A percentile compares a stretch with the other conserved stretches of the same genome.
phyloP scores from a whole-genome alignment of 2,888 invertebrate species.

The Orthonevra nobilis region DNA sequence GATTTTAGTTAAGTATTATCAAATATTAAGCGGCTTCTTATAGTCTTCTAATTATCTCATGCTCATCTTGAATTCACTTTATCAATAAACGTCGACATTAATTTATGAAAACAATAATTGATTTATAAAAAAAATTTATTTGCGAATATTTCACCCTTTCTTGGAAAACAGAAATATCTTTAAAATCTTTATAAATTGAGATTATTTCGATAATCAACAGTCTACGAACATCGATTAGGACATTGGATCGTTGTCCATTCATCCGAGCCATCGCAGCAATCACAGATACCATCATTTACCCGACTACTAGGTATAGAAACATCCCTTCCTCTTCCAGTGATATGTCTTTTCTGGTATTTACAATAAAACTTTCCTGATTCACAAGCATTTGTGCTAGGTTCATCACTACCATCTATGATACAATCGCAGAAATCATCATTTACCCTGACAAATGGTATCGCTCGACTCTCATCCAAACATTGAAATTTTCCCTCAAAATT shows the following conservation, averaged over 20 bases:
- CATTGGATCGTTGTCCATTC: conserved; percentile 83
- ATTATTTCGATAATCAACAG: conserved; percentile 32
- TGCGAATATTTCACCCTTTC: conserved; percentile 37
- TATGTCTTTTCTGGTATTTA: conserved; percentile 79
- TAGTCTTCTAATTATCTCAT: too few relatives aligned
- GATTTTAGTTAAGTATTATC: too few relatives aligned
- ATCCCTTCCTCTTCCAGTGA: conserved; percentile 78
- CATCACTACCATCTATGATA: conserved; percentile 86
- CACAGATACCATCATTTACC: conserved; percentile 96
- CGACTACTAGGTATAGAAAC: conserved; percentile 86
- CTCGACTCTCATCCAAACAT: conserved; percentile 80
- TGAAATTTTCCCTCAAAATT: conserved; percentile 80
- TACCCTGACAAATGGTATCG: conserved; percentile 82
- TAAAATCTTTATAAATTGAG: conserved; percentile 21
- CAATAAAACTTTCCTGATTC: conserved; percentile 92
- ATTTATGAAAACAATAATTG: too few relatives aligned
- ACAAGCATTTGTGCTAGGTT: conserved; percentile 95
- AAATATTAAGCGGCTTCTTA: too few relatives aligned
- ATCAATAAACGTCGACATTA: too few relatives aligned
- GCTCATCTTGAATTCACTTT: too few relatives aligned
- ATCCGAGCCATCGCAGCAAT: conserved; percentile 96
- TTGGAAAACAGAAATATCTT: too few relatives aligned
- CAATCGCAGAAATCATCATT: conserved; percentile 96
- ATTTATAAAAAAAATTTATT: conserved; percentile 51
- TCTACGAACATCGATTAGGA: conserved; percentile 74